A percentile compares a stretch with the other conserved stretches of the same genome.
These are phyloP conservation scores for Aspidiotus rigidus DNA, from an alignment of 2,888 invertebrate species.

Conservation along the genomic window DNA sequence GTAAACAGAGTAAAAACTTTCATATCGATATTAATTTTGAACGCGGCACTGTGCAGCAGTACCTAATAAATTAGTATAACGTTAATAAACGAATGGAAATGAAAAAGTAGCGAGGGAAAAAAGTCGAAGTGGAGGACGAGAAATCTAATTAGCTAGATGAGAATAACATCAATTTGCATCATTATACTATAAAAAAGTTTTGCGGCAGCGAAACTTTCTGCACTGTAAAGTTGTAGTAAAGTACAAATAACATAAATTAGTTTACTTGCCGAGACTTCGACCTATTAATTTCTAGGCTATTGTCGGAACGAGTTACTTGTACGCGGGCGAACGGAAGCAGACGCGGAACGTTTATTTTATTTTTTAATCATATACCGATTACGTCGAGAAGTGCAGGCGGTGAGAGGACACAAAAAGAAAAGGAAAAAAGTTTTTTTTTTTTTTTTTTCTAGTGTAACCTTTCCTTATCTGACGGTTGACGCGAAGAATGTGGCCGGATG, in stretches of 20 bases:
- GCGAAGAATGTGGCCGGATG: too few relatives aligned
- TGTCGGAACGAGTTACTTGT: too few relatives aligned
- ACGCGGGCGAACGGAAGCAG: too few relatives aligned
- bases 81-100: background rate
- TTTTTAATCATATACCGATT: too few relatives aligned
- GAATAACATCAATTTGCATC: slow-evolving; percentile 2
- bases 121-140: background rate
- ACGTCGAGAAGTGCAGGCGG: background rate
- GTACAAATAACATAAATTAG: background rate
- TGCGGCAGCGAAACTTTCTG: slow-evolving; percentile 1
- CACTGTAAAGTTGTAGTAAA: background rate
- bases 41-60: background rate
- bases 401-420: slow-evolving; percentile 6
- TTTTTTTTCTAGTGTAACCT: too few relatives aligned
- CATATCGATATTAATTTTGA: background rate
- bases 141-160: background rate
- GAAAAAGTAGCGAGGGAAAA: slow-evolving; percentile 1
- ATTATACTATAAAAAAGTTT: background rate
- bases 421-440: background rate
- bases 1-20: background rate
- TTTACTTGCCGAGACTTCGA: background rate
- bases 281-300: background rate
- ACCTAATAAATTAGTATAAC: background rate
- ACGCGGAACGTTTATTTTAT: too few relatives aligned
- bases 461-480: too few relatives aligned